Evolutionary conservation across 2,113 vertebrate genomes (phyloP).

Genomic region (Oreochromis niloticus): DNA sequence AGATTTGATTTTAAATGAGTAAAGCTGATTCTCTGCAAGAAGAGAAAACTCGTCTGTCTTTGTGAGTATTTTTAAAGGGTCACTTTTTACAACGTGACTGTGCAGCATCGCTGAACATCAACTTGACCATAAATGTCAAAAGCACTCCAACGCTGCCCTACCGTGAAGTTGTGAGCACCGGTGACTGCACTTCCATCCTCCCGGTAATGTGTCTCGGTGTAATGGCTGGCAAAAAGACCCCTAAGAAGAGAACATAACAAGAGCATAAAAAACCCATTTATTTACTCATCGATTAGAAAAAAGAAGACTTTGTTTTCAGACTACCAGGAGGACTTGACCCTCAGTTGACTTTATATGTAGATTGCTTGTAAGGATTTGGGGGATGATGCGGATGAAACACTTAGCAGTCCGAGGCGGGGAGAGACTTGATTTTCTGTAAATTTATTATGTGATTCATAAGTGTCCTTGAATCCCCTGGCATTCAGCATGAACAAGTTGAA

Average conservation of each 20-base stretch:
- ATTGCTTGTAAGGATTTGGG: not conserved
- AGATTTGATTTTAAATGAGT: not conserved
- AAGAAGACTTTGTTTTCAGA: not conserved
- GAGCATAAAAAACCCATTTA: not conserved
- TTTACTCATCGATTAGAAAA: not conserved
- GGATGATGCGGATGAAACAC: not conserved
- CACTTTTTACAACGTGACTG: not conserved
- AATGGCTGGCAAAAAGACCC: constrained; percentile 83
- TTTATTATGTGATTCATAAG: constrained; percentile 1
- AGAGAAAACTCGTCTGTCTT: not conserved
- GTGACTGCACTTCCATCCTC: constrained; percentile 81
- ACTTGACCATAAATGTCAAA: constrained; percentile 21
- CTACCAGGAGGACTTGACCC: not conserved
- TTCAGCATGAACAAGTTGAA: constrained; percentile 18
- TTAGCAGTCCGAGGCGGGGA: not conserved
- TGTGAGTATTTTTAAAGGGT: not conserved
- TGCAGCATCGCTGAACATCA: not conserved
- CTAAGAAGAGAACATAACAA: constrained; percentile 63
- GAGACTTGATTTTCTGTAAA: not conserved
- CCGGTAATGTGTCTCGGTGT: constrained; percentile 90
- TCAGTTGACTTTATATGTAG: not conserved
- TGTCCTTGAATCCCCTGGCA: constrained; percentile 36
- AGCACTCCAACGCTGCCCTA: constrained; percentile 61
- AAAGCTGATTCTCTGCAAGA: not conserved
- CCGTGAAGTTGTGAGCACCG: constrained; percentile 75